phyloP scores from a whole-genome alignment of 2,797 vertebrate species.

The Ispidina lecontei region DNA sequence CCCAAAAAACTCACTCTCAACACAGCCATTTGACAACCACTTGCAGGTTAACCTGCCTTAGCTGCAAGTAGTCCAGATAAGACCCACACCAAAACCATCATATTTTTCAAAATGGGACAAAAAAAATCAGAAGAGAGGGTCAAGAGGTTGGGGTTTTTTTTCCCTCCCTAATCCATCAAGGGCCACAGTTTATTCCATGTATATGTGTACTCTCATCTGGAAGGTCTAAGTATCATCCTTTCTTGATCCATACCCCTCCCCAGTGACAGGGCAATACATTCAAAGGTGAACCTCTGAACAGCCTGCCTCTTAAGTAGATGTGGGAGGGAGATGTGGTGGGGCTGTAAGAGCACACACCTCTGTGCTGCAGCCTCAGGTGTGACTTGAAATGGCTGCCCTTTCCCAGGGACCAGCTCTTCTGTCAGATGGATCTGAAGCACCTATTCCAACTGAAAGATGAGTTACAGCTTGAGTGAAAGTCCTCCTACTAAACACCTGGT shows the following conservation, averaged over 20 bases:
- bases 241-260: not conserved
- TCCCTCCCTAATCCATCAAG: not conserved
- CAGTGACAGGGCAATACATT: not conserved
- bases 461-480: not conserved
- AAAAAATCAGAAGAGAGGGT: not conserved
- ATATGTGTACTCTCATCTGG: not conserved
- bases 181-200: not conserved
- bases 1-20: rapidly evolving
- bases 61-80: not conserved
- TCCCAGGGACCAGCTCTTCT: not conserved
- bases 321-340: not conserved
- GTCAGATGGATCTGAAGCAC: not conserved
- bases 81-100: not conserved
- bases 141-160: not conserved
- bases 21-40: not conserved
- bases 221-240: not conserved
- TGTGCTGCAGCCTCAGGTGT: not conserved
- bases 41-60: not conserved
- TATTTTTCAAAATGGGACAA: not conserved
- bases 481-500: not conserved
- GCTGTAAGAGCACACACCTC: rapidly evolving
- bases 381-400: not conserved
- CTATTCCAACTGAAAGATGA: not conserved
- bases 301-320: not conserved
- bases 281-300: not conserved